Percentiles rank a stretch among this genome's conserved stretches.
Evolutionary conservation across 92 coral and sea anemone species (phyloP).

Genomic region (Palythoa grandiflora): DNA sequence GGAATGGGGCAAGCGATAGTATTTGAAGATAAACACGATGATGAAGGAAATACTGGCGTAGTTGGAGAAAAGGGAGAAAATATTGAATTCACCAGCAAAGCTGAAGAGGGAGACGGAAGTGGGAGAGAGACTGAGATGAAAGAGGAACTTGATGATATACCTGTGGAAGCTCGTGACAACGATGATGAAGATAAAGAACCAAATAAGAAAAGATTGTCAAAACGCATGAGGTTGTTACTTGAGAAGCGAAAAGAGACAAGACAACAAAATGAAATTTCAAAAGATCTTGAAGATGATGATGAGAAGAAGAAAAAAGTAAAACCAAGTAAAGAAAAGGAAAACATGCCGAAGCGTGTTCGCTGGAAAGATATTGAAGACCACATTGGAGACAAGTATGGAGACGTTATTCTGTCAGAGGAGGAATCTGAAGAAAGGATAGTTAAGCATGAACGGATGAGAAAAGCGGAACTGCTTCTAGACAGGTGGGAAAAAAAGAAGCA

Average conservation of each 20-base stretch:
- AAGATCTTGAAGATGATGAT: not conserved
- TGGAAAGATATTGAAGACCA: constrained; percentile 45
- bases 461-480: constrained; percentile 31
- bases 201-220: not conserved
- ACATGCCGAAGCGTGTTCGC: constrained; percentile 26
- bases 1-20: not conserved
- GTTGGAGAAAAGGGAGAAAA: not conserved
- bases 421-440: not conserved
- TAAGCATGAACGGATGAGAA: constrained; percentile 19
- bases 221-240: constrained; percentile 35
- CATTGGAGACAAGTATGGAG: constrained; percentile 25
- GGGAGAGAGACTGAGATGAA: not conserved
- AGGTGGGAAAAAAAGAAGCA: constrained; percentile 19
- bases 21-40: not conserved
- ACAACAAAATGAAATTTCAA: not conserved
- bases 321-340: not conserved
- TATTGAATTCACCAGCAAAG: not conserved
- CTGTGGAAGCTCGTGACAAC: not conserved
- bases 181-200: not conserved
- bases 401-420: not conserved
- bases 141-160: not conserved
- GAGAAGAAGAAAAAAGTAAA: not conserved
- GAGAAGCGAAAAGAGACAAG: constrained; percentile 27
- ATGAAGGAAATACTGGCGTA: not conserved
- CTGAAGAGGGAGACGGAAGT: not conserved